Evolutionary conservation across 1,140 invertebrate genomes (phyloP).

Genomic region (Drosophila rhopaloa): DNA sequence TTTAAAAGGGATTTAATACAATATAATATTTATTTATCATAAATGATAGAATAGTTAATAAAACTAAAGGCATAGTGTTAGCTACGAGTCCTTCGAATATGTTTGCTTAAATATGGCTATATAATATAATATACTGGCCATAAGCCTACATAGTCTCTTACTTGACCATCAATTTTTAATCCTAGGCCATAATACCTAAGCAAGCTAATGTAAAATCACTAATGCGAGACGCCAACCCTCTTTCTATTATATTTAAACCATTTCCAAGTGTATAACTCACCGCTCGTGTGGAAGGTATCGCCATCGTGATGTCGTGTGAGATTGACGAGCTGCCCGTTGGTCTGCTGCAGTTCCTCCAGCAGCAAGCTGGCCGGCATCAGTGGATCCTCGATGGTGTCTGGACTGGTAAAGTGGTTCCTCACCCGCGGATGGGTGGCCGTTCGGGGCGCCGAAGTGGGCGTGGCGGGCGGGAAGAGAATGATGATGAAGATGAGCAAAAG

Average conservation of each 20-base stretch:
- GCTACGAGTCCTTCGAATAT: no score
- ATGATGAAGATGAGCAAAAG: slow-evolving; percentile 19
- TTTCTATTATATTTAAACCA: not conserved
- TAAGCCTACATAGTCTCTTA: no score
- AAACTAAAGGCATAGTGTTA: no score
- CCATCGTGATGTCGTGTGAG: slow-evolving; percentile 86
- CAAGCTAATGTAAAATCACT: no score
- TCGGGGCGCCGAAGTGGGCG: slow-evolving; percentile 26
- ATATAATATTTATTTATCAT: no score
- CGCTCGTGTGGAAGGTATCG: slow-evolving; percentile 86
- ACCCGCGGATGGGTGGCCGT: slow-evolving; percentile 20
- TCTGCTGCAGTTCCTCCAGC: slow-evolving; percentile 76
- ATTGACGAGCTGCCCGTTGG: slow-evolving; percentile 73
- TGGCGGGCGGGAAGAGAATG: slow-evolving; percentile 14
- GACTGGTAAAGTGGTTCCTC: slow-evolving; percentile 28
- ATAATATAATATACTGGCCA: no score
- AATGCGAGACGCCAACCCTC: not conserved
- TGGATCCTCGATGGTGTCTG: slow-evolving; percentile 20
- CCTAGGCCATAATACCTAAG: no score
- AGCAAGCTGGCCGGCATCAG: slow-evolving; percentile 76
- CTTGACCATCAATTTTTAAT: no score
- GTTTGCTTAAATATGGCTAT: no score
- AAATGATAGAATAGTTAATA: no score
- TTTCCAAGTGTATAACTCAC: slow-evolving; percentile 76
- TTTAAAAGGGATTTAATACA: no score